phyloP scores from a whole-genome alignment of 2,113 vertebrate genomes.

The Rhinoderma darwinii region DNA sequence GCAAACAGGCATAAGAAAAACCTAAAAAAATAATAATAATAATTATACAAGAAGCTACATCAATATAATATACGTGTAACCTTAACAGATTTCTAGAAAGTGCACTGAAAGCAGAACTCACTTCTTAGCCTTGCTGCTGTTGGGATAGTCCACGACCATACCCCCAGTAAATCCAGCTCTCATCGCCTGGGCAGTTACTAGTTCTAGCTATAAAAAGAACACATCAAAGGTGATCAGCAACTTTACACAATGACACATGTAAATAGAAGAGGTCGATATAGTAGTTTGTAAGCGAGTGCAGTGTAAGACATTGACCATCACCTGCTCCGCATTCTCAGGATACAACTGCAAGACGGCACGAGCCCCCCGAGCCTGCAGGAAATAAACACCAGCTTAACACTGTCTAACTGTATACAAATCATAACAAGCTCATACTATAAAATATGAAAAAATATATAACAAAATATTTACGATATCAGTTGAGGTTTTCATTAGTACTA shows the following conservation, averaged over 20 bases:
- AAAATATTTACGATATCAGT: no score
- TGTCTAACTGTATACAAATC: background rate
- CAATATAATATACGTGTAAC: background rate
- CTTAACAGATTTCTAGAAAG: no score
- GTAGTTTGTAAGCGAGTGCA: background rate
- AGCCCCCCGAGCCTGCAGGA: conserved; percentile 81
- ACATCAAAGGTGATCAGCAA: background rate
- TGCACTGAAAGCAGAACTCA: conserved; percentile 66
- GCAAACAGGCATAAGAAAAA: conserved; percentile 96
- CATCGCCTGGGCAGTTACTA: conserved; percentile 92
- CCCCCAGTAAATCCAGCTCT: conserved; percentile 92
- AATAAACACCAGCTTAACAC: background rate
- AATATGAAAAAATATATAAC: background rate
- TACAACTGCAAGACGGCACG: conserved; percentile 94
- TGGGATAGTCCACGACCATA: conserved; percentile 97
- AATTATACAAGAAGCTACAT: background rate
- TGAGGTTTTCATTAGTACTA: no score
- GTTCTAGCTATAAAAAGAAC: conserved; percentile 79
- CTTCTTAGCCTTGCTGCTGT: conserved; percentile 97
- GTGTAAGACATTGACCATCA: conserved; percentile 61
- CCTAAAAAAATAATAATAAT: conserved; percentile 72
- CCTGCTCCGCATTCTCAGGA: conserved; percentile 94
- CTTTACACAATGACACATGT: background rate
- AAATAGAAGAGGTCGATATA: background rate
- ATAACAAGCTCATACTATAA: background rate